These are phyloP conservation scores for Lymantria monacha DNA, from an alignment of 2,888 invertebrate genomes.

Conservation along the genomic window DNA sequence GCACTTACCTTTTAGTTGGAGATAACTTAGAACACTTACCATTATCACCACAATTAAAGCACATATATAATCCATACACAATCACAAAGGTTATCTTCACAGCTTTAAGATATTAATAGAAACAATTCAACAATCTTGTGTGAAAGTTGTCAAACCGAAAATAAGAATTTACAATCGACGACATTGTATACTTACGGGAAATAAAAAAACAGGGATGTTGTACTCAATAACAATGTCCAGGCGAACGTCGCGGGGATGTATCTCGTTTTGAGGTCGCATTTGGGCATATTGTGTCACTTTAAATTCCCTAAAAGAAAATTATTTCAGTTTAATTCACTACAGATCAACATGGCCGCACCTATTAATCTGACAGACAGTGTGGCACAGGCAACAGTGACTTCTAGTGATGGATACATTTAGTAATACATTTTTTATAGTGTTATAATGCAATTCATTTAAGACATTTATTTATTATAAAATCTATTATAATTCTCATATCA, in stretches of 20 bases:
- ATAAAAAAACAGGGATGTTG: slow-evolving; percentile 97
- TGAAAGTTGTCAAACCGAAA: slow-evolving; percentile 79
- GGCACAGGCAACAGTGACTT: slow-evolving; percentile 37
- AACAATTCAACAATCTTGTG: slow-evolving; percentile 65
- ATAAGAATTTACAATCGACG: slow-evolving; percentile 62
- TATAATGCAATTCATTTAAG: too few relatives aligned
- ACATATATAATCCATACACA: slow-evolving; percentile 31
- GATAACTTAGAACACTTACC: slow-evolving; percentile 30
- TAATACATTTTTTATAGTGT: neutral
- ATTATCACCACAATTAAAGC: slow-evolving; percentile 18
- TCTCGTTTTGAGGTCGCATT: slow-evolving; percentile 97
- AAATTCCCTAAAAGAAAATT: slow-evolving; percentile 74
- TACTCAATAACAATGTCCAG: slow-evolving; percentile 96
- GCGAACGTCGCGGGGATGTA: slow-evolving; percentile 99
- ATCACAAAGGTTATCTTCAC: slow-evolving; percentile 49
- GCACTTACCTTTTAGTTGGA: slow-evolving; percentile 16
- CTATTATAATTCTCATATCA: too few relatives aligned
- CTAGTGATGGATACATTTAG: slow-evolving; percentile 11
- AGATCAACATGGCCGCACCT: slow-evolving; percentile 85
- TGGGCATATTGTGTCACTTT: slow-evolving; percentile 90
- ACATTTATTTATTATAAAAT: too few relatives aligned
- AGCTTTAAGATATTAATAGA: slow-evolving; percentile 67
- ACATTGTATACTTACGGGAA: slow-evolving; percentile 94
- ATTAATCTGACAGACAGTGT: slow-evolving; percentile 70
- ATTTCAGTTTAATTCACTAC: slow-evolving; percentile 74